Evolutionary conservation across 2,888 invertebrate genomes (phyloP), one percentile per base, ranked within the genome.

Genomic region (Lycia hirtaria): DNA sequence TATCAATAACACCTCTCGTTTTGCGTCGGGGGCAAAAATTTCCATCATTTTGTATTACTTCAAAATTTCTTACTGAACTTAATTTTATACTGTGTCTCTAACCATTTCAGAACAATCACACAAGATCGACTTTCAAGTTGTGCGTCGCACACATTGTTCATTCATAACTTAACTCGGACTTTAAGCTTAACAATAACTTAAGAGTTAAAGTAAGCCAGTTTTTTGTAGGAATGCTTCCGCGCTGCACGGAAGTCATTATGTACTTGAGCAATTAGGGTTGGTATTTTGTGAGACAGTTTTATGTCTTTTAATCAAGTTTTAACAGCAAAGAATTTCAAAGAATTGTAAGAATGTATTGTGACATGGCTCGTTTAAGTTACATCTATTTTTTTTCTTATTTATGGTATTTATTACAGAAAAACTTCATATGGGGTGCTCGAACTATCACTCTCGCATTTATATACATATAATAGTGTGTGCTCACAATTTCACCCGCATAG

Each of bases 91-190:
- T 57, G 47, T 57, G 47, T 17, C 49, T 10, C 17, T 24, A 22
- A 35, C 37, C 30, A 26, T 37, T 53, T 44, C 0, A 40, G 40
- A 53, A 55, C 60, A 60, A 52, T 56, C 57, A 50, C 62, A 67
- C 60, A 71, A 69, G 72, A 72, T 71, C 73, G 66, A 65, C 68
- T 71, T 65, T 67, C 64, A 66, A 53, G 44, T 56, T 53, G 61
- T 19, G 60, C 51, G 52, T 45, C 19, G 59, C 45, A 22, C 61
- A 67, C 64, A 69, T 60, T 67, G 66, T 67, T 64, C 62, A 62
- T 64, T 66, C 62, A 66, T 52, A 47, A 45, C 40, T 49, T 37
- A 53, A 45, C 19, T 49, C 32, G 41, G 37, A 45, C 45, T 33
- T 45, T 33, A 45, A 24, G 22, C 58, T 63, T 60, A 30, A 19